Percentiles rank a stretch among this genome's conserved stretches.
Evolutionary conservation across 1,140 invertebrate genomes (phyloP).

Genomic region (Brachionus paranguensis): DNA sequence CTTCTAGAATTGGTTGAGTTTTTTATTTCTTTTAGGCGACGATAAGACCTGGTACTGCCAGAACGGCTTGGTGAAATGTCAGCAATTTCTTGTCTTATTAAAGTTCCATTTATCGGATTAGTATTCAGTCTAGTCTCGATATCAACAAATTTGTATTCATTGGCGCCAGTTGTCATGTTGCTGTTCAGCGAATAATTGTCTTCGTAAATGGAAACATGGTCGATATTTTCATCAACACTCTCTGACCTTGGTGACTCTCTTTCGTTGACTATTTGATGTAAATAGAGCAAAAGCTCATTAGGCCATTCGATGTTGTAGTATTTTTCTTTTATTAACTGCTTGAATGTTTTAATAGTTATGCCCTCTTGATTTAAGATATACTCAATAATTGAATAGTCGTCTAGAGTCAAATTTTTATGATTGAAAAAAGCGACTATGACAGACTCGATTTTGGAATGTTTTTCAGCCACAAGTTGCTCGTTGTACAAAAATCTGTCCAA

Average conservation of each 20-base stretch:
- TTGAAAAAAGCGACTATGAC: background rate
- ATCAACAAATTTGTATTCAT: background rate
- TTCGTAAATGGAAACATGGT: background rate
- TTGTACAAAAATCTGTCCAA: constrained; percentile 16
- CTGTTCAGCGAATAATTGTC: background rate
- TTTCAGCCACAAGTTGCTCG: constrained; percentile 20
- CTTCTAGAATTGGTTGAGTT: constrained; percentile 1
- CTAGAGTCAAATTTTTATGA: background rate
- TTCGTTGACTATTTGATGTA: constrained; percentile 26
- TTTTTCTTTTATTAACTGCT: constrained; percentile 22
- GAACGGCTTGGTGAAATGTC: background rate
- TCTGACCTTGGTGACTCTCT: background rate
- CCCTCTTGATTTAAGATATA: constrained; percentile 20
- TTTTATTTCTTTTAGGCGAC: constrained; percentile 2
- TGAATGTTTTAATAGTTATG: constrained; percentile 12
- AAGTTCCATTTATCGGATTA: background rate
- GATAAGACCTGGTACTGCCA: background rate
- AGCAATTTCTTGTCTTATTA: background rate
- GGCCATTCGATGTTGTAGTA: constrained; percentile 11
- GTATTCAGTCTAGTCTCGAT: background rate
- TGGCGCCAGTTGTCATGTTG: background rate
- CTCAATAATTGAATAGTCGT: constrained; percentile 25
- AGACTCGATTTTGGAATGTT: background rate
- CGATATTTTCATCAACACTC: background rate
- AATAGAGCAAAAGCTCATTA: background rate